Base-by-base conservation (phyloP, 1,140 invertebrate genomes). In the Caenorhabditis remanei region DNA sequence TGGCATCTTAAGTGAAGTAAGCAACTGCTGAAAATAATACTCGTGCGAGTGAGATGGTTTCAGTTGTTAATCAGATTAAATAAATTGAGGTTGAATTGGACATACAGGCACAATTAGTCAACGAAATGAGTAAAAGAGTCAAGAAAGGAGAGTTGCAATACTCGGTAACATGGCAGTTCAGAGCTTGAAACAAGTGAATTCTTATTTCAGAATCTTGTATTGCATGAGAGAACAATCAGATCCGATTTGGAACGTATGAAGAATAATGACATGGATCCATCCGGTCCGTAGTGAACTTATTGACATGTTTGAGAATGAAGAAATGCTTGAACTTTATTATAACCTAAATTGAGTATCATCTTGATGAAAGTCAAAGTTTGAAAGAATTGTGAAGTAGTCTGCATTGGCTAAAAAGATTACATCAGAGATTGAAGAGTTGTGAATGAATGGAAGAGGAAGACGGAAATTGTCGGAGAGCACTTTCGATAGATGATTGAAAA, bases 61-160 rank as follows among this genome's bases (percentile, higher is more conserved):
- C 71, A 48, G 71, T 79, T 79, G 71, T 79, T 46, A 79, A 79
- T 79, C 43, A 79, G 71, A 79, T 79, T 79, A 79, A 79, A 24
- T 41, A 46, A 0, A 53, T 79, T 24, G 71, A 79, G 24, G 71
- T 79, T 21, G 46, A 79, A 32, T 24, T 79, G 46, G 71, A 79
- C 46, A 79, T 46, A 53, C 71, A 79, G 24, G 71, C 71, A 0
- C 71, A 79, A 50, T 21, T 79, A n/a, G 71, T 79, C 5, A 79
- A 79, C 41, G 71, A 79, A 32, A n/a, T 79, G 71, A 79, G 46
- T 79, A 46, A 79, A 24, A 79, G 71, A 24, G 71, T 79, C 4
- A 79, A 79, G 21, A 79, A 53, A 24, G 71, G 71, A 24, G 71
- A 79, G n/a, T 9, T 79, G 19, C 71, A 79, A 79, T 79, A 79